Evolutionary conservation across 2,113 vertebrate species (phyloP).

Genomic region (Galemys pyrenaicus): DNA sequence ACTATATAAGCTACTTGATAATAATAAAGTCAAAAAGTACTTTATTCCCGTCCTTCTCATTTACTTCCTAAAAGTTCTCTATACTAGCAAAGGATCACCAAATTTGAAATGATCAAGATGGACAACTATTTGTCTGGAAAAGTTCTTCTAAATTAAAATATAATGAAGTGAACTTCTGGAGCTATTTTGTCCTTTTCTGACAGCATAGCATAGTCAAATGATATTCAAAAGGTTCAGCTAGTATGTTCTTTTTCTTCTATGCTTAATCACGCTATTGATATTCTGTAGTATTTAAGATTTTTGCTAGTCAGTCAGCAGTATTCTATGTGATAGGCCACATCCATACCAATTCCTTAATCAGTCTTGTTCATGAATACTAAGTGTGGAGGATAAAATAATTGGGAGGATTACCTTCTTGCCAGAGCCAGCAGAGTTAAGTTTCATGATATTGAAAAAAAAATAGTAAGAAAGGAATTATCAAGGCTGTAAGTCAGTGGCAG

Average conservation of each 20-base stretch:
- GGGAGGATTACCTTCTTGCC: conserved; percentile 7
- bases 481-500: conserved; percentile 53
- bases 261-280: conserved; percentile 24
- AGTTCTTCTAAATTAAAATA: conserved; percentile 17
- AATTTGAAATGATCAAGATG: background rate
- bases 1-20: background rate
- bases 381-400: conserved; percentile 40
- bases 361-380: conserved; percentile 18
- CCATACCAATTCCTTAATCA: conserved; percentile 40
- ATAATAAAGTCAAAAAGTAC: background rate
- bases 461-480: conserved; percentile 16
- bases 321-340: background rate
- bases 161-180: background rate
- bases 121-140: background rate
- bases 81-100: background rate
- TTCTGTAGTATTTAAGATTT: conserved; percentile 4
- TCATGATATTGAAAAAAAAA: conserved; percentile 50
- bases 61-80: background rate
- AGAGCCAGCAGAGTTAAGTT: conserved; percentile 52
- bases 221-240: background rate
- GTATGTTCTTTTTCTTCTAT: background rate
- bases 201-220: background rate
- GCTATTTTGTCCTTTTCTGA: background rate
- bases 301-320: background rate
- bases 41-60: background rate